A percentile compares a stretch with the other conserved stretches of the same genome.
phyloP scores from a whole-genome alignment of 2,888 invertebrate species.

The Rotaria socialis region DNA sequence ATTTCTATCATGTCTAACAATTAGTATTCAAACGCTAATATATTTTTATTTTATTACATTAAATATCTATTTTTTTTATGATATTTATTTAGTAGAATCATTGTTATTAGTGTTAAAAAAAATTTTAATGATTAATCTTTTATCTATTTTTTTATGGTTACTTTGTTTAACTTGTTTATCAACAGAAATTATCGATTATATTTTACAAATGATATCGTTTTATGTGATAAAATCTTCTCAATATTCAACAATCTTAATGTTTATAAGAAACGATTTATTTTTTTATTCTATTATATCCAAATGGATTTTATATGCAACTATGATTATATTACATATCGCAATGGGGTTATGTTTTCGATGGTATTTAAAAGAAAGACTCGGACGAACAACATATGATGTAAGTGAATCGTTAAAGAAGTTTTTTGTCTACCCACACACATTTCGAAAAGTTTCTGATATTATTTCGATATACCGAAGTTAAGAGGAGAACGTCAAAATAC shows the following conservation, averaged over 20 bases:
- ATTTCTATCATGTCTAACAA: slow-evolving; percentile 25
- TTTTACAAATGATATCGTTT: neutral
- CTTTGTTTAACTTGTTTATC: neutral
- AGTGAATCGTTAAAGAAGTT: neutral
- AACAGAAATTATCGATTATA: neutral
- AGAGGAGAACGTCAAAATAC: too few relatives aligned
- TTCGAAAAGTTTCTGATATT: too few relatives aligned
- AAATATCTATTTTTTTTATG: neutral
- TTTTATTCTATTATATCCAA: neutral
- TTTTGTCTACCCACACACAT: too few relatives aligned
- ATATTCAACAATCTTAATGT: neutral
- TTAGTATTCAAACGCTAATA: neutral
- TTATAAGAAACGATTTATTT: neutral
- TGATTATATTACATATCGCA: neutral
- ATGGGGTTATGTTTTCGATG: neutral
- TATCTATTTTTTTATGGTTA: neutral
- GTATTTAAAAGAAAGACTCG: neutral
- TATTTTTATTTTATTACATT: neutral
- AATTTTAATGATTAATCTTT: neutral
- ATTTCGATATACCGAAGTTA: too few relatives aligned
- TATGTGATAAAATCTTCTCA: neutral
- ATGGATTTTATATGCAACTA: neutral
- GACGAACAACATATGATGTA: neutral
- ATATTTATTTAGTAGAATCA: neutral
- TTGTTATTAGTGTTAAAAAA: neutral